Base-by-base conservation (phyloP, 2,888 invertebrate species). In the Meghimatium bilineatum region DNA sequence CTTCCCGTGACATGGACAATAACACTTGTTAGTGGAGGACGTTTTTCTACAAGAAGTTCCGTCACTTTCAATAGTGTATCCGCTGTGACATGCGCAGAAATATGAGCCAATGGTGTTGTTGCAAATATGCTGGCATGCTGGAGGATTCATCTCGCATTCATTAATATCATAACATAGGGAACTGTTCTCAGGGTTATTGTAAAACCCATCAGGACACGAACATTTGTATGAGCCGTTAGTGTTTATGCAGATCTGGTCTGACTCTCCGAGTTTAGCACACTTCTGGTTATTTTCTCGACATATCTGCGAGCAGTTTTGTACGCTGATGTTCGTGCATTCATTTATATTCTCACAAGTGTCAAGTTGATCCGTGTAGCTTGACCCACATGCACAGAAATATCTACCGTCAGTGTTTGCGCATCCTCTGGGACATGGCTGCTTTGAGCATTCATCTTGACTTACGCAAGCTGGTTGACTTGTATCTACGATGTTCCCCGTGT, bases 21-120 rank as follows among this genome's bases (percentile, higher is more conserved):
- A 67, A 14, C 79, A 79, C 23, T 29, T 49, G 38, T 38, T 1
- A 29, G 2, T 3, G 0, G 52, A 26, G 1, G 44, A 23, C 6
- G 23, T 0, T 14, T 32, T n/a, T 1, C 26, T 49, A 66, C 84
- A 84, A 20, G 80, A 75, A 38, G 56, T 74, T 29, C 80, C 49
- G 29, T 84, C 69, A 5, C 8, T 14, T 26, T 67, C 36, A 12
- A 80, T 34, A n/a, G 29, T 32, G 56, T 29, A 80, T 17, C 80
- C 84, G 26, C 14, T 36, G 36, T 56, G 75, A 56, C 84, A 84
- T 17, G 56, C 32, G 23, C 84, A 84, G 69, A 56, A 32, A 69
- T 36, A 80, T 0, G 75, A 66, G 20, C 84, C 80, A 23, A 23
- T 36, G 20, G 84, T 80, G 56, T 84, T 84, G 56, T 38, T 36